phyloP scores from a whole-genome alignment of 2,113 vertebrate species.

The Benitochromis conjunctus region DNA sequence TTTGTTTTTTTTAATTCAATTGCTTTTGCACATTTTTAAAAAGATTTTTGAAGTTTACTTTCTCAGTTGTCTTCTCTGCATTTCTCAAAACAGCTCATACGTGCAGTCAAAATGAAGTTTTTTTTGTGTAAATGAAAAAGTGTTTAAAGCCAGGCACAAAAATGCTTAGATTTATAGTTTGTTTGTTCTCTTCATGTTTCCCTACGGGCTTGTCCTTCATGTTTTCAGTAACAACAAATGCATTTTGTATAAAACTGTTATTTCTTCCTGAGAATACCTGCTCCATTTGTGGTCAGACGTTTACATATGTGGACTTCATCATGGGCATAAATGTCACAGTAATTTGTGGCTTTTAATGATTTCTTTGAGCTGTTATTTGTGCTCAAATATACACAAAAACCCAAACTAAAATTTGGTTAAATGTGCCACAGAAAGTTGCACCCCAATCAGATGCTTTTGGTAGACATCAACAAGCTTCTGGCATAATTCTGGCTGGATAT shows the following conservation, averaged over 20 bases:
- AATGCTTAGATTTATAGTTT: background rate
- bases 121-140: background rate
- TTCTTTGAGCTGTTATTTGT: background rate
- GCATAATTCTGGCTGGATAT: background rate
- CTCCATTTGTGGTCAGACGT: background rate
- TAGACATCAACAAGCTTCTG: background rate
- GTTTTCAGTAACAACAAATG: background rate
- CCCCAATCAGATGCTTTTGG: background rate
- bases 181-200: background rate
- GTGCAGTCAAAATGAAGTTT: background rate
- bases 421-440: background rate
- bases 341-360: background rate
- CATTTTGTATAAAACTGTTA: background rate
- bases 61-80: background rate
- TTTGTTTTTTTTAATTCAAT: accelerated
- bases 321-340: background rate
- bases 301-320: background rate
- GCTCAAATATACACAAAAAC: background rate
- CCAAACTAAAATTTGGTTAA: background rate
- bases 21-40: background rate
- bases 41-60: background rate
- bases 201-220: background rate
- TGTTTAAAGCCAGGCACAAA: background rate
- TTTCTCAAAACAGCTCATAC: background rate
- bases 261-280: background rate